Conservation (phyloP, 2,888 invertebrate species). For the Drosophila cracens region DNA sequence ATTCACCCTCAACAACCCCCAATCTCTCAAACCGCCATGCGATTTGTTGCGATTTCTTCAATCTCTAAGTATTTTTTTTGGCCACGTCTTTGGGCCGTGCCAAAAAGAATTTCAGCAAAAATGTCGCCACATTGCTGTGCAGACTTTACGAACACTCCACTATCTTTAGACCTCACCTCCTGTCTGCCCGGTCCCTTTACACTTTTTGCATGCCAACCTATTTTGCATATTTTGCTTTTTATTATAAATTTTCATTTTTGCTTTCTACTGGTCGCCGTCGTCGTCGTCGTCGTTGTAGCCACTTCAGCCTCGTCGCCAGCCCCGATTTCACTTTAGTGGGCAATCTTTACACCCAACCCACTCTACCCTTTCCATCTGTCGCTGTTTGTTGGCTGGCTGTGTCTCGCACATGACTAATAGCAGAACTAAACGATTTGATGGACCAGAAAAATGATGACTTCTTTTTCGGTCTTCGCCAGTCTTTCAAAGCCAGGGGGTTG, state of each 20-base stretch:
- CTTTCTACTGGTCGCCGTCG: conserved; percentile 33
- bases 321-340: conserved; percentile 70
- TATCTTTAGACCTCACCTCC: background rate
- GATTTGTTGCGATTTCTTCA: conserved; percentile 60
- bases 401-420: conserved; percentile 81
- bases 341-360: conserved; percentile 31
- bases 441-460: conserved; percentile 84
- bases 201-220: conserved; percentile 49
- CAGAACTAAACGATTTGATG: conserved; percentile 84
- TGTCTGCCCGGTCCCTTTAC: background rate
- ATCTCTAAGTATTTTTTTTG: conserved; percentile 27
- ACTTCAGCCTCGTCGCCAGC: conserved; percentile 65
- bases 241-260: conserved; percentile 79
- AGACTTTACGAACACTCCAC: conserved; percentile 24
- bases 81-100: conserved; percentile 50
- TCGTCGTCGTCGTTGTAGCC: conserved; percentile 46
- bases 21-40: background rate
- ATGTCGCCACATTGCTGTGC: conserved; percentile 75
- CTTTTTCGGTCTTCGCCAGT: conserved; percentile 58
- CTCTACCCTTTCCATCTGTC: conserved; percentile 20
- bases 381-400: conserved; percentile 24
- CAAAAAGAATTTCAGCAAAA: conserved; percentile 70
- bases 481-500: conserved; percentile 5
- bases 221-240: conserved; percentile 79
- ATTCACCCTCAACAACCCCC: background rate